These are phyloP conservation scores for Eucidaris tribuloides DNA, from an alignment of 35 echinoderm and acorn worm species.

Conservation along the genomic window DNA sequence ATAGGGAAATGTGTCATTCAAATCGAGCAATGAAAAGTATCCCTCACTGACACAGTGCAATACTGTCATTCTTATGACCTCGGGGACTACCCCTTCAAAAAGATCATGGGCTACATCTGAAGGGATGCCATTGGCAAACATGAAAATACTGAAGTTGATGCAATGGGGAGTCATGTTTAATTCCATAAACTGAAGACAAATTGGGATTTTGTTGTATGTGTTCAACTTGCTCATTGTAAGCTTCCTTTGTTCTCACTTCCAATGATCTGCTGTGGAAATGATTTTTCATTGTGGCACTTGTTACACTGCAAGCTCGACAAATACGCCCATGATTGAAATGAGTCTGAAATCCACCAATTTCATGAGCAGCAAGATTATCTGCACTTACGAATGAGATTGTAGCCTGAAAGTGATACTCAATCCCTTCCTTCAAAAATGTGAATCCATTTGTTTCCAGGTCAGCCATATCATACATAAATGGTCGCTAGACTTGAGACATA, in stretches of 20 bases:
- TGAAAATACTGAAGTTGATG: slow-evolving; percentile 37
- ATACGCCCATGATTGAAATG: slow-evolving; percentile 28
- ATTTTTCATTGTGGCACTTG: slow-evolving; percentile 18
- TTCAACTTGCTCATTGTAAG: slow-evolving; percentile 38
- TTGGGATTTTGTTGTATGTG: neutral
- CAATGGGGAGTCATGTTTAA: slow-evolving; percentile 28
- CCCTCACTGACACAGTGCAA: slow-evolving; percentile 19
- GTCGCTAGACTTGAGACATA: slow-evolving; percentile 5
- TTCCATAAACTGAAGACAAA: neutral
- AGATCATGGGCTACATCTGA: slow-evolving; percentile 39
- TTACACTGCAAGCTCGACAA: slow-evolving; percentile 44
- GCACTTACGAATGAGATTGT: slow-evolving; percentile 45
- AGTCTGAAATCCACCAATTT: slow-evolving; percentile 46
- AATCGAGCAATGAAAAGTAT: slow-evolving; percentile 5
- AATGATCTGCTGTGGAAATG: slow-evolving; percentile 5
- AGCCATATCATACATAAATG: slow-evolving; percentile 15
- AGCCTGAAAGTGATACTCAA: slow-evolving; percentile 3
- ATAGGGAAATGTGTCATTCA: slow-evolving; percentile 45
- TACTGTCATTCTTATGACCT: slow-evolving; percentile 25
- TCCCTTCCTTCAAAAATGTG: slow-evolving; percentile 35
- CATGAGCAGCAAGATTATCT: slow-evolving; percentile 56
- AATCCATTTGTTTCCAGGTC: slow-evolving; percentile 30
- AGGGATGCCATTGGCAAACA: slow-evolving; percentile 26
- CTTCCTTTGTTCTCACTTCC: neutral
- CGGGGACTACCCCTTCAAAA: slow-evolving; percentile 31